Conservation (phyloP, 2,113 vertebrate species). For the Pterocles gutturalis region DNA sequence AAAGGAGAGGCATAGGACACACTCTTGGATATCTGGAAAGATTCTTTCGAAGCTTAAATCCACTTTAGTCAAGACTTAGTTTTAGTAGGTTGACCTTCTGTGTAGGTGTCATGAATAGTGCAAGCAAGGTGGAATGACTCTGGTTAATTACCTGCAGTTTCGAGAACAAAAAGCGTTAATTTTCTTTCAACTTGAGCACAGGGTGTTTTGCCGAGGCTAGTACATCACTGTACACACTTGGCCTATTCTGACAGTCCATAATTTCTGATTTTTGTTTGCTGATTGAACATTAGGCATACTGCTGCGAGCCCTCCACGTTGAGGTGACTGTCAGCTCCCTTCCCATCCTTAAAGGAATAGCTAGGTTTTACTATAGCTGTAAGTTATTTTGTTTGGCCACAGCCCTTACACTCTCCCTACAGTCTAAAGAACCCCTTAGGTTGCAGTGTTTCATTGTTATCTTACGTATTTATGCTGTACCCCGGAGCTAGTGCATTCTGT, state of each 20-base stretch:
- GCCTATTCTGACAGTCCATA: background rate
- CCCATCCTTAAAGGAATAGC: background rate
- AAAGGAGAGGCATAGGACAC: background rate
- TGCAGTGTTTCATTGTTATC: rapidly evolving
- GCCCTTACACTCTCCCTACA: background rate
- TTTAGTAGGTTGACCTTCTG: background rate
- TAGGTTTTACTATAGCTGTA: background rate
- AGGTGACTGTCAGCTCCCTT: background rate
- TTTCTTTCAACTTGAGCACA: background rate
- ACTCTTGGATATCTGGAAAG: background rate
- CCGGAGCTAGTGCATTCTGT: background rate
- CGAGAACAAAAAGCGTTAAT: background rate
- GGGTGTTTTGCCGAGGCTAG: background rate
- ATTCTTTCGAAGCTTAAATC: background rate
- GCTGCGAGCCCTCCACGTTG: background rate
- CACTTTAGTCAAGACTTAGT: background rate
- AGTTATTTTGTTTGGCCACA: background rate
- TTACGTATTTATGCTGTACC: background rate
- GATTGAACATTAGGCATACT: background rate
- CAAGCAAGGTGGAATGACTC: background rate
- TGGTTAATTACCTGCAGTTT: background rate
- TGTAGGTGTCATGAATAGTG: background rate
- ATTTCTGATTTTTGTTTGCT: background rate
- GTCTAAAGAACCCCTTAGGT: background rate
- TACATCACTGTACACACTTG: background rate